A percentile compares a stretch with the other conserved stretches of the same genome.
These are phyloP conservation scores for Acanthochromis polyacanthus DNA, from an alignment of 2,113 vertebrate species.

Conservation along the genomic window DNA sequence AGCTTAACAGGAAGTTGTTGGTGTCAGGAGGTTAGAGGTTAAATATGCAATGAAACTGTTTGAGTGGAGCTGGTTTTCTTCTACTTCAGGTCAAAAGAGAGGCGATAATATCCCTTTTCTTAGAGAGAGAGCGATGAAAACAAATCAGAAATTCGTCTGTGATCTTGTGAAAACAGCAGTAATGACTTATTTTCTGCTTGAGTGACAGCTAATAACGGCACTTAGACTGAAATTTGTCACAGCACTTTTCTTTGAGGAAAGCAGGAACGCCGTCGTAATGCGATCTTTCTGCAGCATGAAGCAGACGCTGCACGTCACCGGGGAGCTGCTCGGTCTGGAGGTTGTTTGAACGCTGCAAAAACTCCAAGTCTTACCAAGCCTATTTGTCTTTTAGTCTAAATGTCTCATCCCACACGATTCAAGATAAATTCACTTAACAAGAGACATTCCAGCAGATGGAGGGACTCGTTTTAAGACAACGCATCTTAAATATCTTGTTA, in stretches of 20 bases:
- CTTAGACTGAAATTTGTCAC: background rate
- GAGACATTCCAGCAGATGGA: too few relatives aligned
- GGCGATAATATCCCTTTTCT: background rate
- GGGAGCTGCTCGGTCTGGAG: background rate
- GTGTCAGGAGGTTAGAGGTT: too few relatives aligned
- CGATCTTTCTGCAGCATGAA: background rate
- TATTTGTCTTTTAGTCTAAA: too few relatives aligned
- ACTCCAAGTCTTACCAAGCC: too few relatives aligned
- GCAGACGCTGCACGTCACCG: background rate
- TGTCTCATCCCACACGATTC: too few relatives aligned
- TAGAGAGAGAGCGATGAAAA: background rate
- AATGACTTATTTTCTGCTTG: slow-evolving; percentile 44
- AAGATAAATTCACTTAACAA: too few relatives aligned
- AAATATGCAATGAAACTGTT: too few relatives aligned
- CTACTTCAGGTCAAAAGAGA: background rate
- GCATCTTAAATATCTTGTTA: too few relatives aligned
- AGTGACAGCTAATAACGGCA: slow-evolving; percentile 17
- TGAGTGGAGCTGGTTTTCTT: background rate
- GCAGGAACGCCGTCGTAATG: background rate
- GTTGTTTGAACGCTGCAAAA: too few relatives aligned
- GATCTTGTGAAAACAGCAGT: slow-evolving; percentile 7
- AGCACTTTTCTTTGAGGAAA: background rate
- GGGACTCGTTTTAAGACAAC: too few relatives aligned
- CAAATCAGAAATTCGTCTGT: background rate
- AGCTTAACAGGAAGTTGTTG: too few relatives aligned